Conservation (phyloP, 2,888 invertebrate species). For the Cerceris rybyensis region DNA sequence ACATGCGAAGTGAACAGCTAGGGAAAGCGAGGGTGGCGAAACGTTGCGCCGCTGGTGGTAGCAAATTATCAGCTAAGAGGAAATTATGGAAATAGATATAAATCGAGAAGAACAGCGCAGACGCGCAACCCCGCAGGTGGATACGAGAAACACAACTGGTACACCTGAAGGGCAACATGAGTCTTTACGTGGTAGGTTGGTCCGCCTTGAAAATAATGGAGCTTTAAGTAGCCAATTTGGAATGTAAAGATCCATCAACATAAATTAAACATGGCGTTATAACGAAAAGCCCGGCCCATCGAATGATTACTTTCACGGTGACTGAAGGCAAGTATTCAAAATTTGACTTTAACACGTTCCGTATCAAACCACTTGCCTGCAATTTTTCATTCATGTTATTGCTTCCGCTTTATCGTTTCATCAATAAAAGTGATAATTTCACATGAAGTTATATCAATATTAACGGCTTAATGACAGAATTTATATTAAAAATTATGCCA, state of each 20-base stretch:
- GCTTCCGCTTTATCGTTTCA: too few relatives aligned
- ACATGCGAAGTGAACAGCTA: neutral
- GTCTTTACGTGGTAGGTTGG: slow-evolving; percentile 34
- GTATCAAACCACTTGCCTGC: neutral
- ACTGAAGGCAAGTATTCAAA: slow-evolving; percentile 5
- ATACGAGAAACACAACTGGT: slow-evolving; percentile 46
- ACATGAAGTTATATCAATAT: too few relatives aligned
- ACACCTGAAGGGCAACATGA: slow-evolving; percentile 32
- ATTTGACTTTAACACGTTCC: neutral
- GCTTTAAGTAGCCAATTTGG: slow-evolving; percentile 71
- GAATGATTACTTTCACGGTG: slow-evolving; percentile 22
- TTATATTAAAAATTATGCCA: too few relatives aligned
- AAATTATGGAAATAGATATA: slow-evolving; percentile 81
- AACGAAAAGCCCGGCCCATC: slow-evolving; percentile 38
- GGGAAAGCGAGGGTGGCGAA: slow-evolving; percentile 49
- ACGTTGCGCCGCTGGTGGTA: slow-evolving; percentile 58
- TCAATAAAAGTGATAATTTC: too few relatives aligned
- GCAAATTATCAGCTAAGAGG: slow-evolving; percentile 79
- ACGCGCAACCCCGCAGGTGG: slow-evolving; percentile 40
- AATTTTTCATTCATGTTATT: neutral
- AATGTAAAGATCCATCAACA: slow-evolving; percentile 73
- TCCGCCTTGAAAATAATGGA: slow-evolving; percentile 68
- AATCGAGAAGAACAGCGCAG: slow-evolving; percentile 73
- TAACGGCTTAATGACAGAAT: too few relatives aligned
- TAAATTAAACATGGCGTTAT: slow-evolving; percentile 69